These are phyloP conservation scores for Dolichomitus sp. DNA, from an alignment of 2,888 invertebrate species.

Conservation along the genomic window DNA sequence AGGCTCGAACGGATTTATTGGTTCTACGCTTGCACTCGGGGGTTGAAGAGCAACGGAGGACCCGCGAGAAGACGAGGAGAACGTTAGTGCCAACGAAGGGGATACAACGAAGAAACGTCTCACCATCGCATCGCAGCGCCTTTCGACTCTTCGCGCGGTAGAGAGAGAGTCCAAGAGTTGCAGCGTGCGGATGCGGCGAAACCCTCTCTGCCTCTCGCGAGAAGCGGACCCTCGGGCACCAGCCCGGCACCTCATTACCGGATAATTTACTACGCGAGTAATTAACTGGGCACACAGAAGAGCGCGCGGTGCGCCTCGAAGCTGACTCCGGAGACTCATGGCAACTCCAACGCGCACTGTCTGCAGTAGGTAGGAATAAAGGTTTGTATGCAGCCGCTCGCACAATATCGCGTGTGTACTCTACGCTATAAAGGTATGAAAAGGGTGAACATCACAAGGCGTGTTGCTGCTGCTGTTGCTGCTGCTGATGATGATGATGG, in stretches of 20 bases:
- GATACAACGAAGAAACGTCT: constrained; percentile 60
- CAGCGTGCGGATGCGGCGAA: constrained; percentile 57
- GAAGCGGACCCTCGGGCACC: constrained; percentile 77
- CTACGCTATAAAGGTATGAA: constrained; percentile 54
- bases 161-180: constrained; percentile 22
- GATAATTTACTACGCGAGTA: constrained; percentile 85
- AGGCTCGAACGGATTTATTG: constrained; percentile 82
- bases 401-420: constrained; percentile 59
- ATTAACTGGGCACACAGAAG: constrained; percentile 84
- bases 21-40: constrained; percentile 77
- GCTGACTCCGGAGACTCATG: constrained; percentile 12
- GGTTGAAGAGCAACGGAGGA: constrained; percentile 52
- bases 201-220: constrained; percentile 7
- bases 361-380: constrained; percentile 23
- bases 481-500: constrained; percentile 46
- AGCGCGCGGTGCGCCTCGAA: constrained; percentile 65
- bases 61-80: constrained; percentile 28
- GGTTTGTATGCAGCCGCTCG: constrained; percentile 9
- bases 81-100: constrained; percentile 58
- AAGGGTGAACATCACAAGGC: constrained; percentile 43
- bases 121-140: constrained; percentile 47
- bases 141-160: constrained; percentile 37
- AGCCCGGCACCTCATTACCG: constrained; percentile 85
- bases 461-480: constrained; percentile 34
- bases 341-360: constrained; percentile 26